Conservation (phyloP, 2,113 vertebrate genomes). For the Jacana jacana region DNA sequence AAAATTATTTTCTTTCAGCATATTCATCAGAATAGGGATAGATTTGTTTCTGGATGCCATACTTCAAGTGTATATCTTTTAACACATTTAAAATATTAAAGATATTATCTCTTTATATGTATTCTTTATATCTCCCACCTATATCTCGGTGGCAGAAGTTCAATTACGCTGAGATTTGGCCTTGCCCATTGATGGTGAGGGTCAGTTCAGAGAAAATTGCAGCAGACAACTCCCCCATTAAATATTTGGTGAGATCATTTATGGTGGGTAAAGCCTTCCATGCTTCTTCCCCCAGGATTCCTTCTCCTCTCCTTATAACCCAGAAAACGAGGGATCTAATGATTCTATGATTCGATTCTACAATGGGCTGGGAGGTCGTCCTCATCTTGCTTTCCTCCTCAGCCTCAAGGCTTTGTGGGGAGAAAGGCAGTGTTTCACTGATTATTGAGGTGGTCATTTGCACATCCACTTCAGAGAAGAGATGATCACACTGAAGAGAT, state of each 20-base stretch:
- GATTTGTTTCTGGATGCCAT: neutral
- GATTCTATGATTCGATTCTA: neutral
- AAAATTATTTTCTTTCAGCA: neutral
- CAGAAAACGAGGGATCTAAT: neutral
- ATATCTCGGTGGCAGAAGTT: neutral
- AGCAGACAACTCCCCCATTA: neutral
- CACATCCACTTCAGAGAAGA: neutral
- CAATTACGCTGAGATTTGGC: neutral
- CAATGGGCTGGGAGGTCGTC: neutral
- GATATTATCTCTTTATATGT: neutral
- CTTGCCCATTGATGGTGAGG: neutral
- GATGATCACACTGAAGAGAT: no score
- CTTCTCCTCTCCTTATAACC: neutral
- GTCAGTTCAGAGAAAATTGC: neutral
- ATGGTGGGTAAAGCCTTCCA: neutral
- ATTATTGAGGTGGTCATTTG: neutral
- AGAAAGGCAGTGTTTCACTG: neutral
- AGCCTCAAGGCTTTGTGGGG: rapidly evolving
- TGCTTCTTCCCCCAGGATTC: neutral
- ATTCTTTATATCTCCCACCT: no score
- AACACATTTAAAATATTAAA: neutral
- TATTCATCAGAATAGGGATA: neutral
- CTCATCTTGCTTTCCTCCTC: neutral
- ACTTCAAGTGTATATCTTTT: neutral
- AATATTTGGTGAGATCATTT: neutral